Evolutionary conservation across 1,140 invertebrate genomes (phyloP).

Genomic region (Anthonomus grandis): DNA sequence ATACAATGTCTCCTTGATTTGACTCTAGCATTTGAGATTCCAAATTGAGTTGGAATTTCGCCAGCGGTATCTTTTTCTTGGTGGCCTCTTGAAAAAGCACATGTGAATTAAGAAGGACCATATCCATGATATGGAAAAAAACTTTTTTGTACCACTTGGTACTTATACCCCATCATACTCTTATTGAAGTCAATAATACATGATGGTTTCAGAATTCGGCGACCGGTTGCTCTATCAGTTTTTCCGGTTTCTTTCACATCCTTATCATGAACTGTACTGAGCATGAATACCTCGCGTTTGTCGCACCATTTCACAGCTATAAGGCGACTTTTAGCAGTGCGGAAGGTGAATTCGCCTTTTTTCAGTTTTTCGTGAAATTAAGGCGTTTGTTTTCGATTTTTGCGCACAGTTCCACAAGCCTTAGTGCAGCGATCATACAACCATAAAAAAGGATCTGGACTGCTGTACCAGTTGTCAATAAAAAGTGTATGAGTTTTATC

Average conservation of each 20-base stretch:
- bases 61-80: too few relatives aligned
- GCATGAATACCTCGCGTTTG: slow-evolving; percentile 38
- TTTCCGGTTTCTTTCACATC: slow-evolving; percentile 27
- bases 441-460: slow-evolving; percentile 27
- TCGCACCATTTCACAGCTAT: slow-evolving; percentile 42
- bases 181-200: slow-evolving; percentile 40
- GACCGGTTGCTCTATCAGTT: slow-evolving; percentile 24
- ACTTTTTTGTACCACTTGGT: slow-evolving; percentile 43
- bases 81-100: too few relatives aligned
- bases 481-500: slow-evolving; percentile 42
- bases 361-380: slow-evolving; percentile 30
- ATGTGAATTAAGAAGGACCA: slow-evolving; percentile 35
- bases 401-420: slow-evolving; percentile 39
- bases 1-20: too few relatives aligned
- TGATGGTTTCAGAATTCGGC: slow-evolving; percentile 33
- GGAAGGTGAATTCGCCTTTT: slow-evolving; percentile 33
- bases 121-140: slow-evolving; percentile 40
- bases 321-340: slow-evolving; percentile 30
- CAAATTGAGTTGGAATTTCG: too few relatives aligned
- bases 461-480: slow-evolving; percentile 47
- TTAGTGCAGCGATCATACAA: slow-evolving; percentile 35
- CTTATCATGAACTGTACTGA: slow-evolving; percentile 36
- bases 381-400: slow-evolving; percentile 40
- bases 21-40: too few relatives aligned
- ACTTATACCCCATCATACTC: slow-evolving; percentile 41